Evolutionary conservation across 2,888 invertebrate species (phyloP), one percentile per base, ranked within the genome.

Genomic region (Morpho deidamia): DNA sequence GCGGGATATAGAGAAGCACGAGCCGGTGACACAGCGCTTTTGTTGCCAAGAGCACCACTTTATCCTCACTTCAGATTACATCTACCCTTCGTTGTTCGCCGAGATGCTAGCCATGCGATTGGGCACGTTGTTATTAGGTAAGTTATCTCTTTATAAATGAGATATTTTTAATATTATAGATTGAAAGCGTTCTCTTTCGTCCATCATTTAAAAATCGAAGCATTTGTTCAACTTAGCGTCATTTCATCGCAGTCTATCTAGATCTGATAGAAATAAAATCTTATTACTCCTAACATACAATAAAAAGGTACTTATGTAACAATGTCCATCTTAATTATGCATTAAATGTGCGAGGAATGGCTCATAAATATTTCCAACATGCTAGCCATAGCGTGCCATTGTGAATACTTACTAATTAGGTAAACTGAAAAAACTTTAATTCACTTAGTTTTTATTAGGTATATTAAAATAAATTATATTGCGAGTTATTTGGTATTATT

Each of bases 1-100:
- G 94, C 95, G 10, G 93, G 95, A 1, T 97, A 96, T 75, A 94
- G 96, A 67, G 96, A 97, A 74, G 91, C 97, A 53, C 93, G 95
- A 58, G 93, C 96, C 44, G 96, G 97, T 58, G 94, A 95, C 55
- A 91, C 98, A 23, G 95, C 96, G 1, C 93, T 98, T 63, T 88
- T 97, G 54, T 91, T 98, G 51, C 98, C 98, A 0, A 95, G 97
- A 71, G 95, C 95, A 48, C 95, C 97, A 0, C 91, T 98, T 11
- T 97, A 96, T 82, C 97, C 98, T 3, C 93, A 96, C 72, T 96
- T 97, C 35, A 93, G 95, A 70, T 91, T 98, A 67, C 96, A 98
- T 81, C 93, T 98, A 23, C 97, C 98, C 1, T 97, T 97, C 34
- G 96, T 97, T 71, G 91, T 98, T 55, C 93, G 94, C 60, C 92